Conservation (phyloP, 2,113 vertebrate genomes). For the Passer domesticus region DNA sequence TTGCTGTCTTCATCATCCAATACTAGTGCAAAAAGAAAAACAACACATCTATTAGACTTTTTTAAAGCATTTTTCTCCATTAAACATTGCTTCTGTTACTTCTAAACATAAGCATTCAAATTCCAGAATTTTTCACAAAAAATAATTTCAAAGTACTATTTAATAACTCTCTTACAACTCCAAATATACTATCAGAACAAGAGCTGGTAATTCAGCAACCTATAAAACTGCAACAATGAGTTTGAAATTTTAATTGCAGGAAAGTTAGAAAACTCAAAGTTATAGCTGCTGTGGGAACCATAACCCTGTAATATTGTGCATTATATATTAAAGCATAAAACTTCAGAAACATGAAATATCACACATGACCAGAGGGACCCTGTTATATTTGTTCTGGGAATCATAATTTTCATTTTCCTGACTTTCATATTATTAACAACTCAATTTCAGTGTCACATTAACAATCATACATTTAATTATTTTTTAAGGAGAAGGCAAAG, state of each 20-base stretch:
- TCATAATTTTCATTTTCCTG: constrained; percentile 30
- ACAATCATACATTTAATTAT: constrained; percentile 37
- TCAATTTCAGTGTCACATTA: constrained; percentile 33
- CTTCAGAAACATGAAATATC: constrained; percentile 40
- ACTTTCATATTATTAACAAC: constrained; percentile 38
- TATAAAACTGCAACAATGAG: not conserved
- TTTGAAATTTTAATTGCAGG: constrained; percentile 39
- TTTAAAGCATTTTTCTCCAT: not conserved
- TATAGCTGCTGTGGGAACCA: constrained; percentile 14
- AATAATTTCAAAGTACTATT: not conserved
- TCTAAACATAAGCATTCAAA: not conserved
- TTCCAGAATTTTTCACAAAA: not conserved
- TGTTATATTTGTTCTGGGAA: constrained; percentile 40
- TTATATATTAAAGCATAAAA: constrained; percentile 48
- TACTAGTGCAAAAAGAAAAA: constrained; percentile 73
- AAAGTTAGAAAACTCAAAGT: constrained; percentile 39
- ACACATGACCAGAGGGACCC: constrained; percentile 14
- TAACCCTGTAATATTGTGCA: not conserved
- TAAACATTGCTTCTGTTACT: not conserved
- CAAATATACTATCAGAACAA: not conserved
- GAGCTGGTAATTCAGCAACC: not conserved
- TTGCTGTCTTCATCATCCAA: constrained; percentile 98
- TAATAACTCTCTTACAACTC: not conserved
- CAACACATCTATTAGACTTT: not conserved
- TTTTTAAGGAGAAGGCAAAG: constrained; percentile 20